Percentiles rank a stretch among this genome's conserved stretches.
phyloP scores from a whole-genome alignment of 1,140 invertebrate species.

The Cephus cinctus region DNA sequence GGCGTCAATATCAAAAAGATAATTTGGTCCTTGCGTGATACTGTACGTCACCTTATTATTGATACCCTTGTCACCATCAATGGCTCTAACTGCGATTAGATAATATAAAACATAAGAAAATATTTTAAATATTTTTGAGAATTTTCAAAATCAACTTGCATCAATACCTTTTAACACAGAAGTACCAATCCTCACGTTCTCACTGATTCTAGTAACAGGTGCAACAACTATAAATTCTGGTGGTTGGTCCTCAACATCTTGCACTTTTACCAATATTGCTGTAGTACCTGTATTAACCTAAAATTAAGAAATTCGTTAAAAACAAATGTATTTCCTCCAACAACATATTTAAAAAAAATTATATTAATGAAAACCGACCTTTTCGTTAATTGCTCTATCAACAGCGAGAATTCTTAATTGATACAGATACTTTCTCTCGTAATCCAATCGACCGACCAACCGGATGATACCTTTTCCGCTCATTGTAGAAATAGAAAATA shows the following conservation, averaged over 20 bases:
- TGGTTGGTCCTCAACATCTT: conserved; percentile 87
- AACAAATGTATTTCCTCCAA: neutral
- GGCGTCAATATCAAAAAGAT: conserved; percentile 74
- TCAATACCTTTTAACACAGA: conserved; percentile 74
- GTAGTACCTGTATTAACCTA: conserved; percentile 81
- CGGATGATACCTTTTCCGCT: conserved; percentile 86
- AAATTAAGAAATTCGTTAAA: conserved; percentile 19
- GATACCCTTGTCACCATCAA: conserved; percentile 89
- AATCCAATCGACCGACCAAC: conserved; percentile 77
- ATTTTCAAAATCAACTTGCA: no score
- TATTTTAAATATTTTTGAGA: conserved; percentile 9
- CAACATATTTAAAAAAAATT: no score
- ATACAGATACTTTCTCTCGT: conserved; percentile 85
- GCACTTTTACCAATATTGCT: conserved; percentile 81
- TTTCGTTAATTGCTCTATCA: conserved; percentile 78
- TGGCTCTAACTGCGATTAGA: conserved; percentile 70
- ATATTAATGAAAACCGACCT: conserved; percentile 54
- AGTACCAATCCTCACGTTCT: conserved; percentile 79
- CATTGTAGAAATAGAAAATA: conserved; percentile 78
- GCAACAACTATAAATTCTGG: conserved; percentile 86
- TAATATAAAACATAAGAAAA: conserved; percentile 16
- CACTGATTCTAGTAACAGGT: conserved; percentile 82
- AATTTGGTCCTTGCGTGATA: conserved; percentile 71
- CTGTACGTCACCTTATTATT: conserved; percentile 86
- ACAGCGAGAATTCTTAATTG: conserved; percentile 82